These are phyloP conservation scores for Eulithis prunata DNA, from an alignment of 2,888 invertebrate genomes.

Conservation along the genomic window DNA sequence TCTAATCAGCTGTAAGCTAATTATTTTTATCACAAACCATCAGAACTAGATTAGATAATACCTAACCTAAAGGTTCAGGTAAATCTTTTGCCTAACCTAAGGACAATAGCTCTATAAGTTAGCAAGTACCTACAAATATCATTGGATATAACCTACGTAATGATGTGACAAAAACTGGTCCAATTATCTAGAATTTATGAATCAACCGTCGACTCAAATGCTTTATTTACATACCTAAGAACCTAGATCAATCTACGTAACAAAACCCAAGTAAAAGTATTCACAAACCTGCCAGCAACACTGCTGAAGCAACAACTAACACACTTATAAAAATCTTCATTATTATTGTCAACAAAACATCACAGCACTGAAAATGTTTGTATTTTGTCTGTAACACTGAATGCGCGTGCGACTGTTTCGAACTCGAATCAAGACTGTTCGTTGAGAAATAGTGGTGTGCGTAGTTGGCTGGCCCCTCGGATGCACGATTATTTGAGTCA, in stretches of 20 bases:
- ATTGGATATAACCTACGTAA: too few relatives aligned
- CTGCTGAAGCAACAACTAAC: constrained; percentile 27
- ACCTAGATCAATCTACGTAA: too few relatives aligned
- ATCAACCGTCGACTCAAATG: too few relatives aligned
- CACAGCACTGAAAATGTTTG: constrained; percentile 23
- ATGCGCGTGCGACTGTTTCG: constrained; percentile 36
- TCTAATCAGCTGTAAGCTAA: constrained; percentile 1
- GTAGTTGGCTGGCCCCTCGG: not conserved
- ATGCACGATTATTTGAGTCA: not conserved
- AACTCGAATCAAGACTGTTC: constrained; percentile 20
- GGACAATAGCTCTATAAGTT: too few relatives aligned
- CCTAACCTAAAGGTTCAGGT: not conserved
- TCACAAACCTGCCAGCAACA: constrained; percentile 24
- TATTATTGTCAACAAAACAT: constrained; percentile 42
- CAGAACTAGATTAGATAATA: not conserved
- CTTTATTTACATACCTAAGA: too few relatives aligned
- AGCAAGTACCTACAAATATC: too few relatives aligned
- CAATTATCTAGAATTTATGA: too few relatives aligned
- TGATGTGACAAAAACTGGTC: too few relatives aligned
- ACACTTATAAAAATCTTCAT: constrained; percentile 46
- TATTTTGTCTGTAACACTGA: not conserved
- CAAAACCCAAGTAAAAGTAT: not conserved
- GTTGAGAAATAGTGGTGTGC: constrained; percentile 16
- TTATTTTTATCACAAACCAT: constrained; percentile 5
- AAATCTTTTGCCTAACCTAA: too few relatives aligned